These are phyloP conservation scores for Parus major DNA, from an alignment of 2,113 vertebrate species.

Conservation along the genomic window DNA sequence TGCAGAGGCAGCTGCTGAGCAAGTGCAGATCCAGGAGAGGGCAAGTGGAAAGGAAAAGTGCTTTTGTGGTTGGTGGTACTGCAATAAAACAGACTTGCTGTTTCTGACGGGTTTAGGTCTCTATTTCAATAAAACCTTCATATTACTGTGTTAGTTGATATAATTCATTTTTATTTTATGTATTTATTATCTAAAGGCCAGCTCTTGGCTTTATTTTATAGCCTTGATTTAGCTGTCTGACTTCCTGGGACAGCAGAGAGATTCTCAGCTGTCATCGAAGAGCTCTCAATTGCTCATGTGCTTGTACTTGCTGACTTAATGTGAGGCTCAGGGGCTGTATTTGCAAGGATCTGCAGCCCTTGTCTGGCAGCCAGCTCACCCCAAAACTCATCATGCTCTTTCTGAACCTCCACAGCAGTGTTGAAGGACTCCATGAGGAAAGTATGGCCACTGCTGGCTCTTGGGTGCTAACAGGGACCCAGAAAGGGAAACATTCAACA, in stretches of 20 bases:
- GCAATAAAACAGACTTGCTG: not conserved
- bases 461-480: accelerated
- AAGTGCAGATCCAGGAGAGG: not conserved
- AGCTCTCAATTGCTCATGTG: not conserved
- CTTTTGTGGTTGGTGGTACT: not conserved
- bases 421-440: not conserved
- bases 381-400: not conserved
- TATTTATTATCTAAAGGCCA: not conserved
- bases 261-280: not conserved
- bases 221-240: not conserved
- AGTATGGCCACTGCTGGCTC: accelerated
- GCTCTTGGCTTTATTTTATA: not conserved
- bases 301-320: not conserved
- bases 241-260: not conserved
- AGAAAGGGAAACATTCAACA: not conserved
- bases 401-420: not conserved
- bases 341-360: not conserved
- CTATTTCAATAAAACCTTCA: not conserved
- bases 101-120: not conserved
- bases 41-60: not conserved
- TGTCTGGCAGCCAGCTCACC: not conserved
- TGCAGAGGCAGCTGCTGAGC: not conserved
- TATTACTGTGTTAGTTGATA: not conserved
- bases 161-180: not conserved
- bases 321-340: not conserved